Conservation (phyloP, 2,113 vertebrate genomes). For the Istiophorus platypterus region DNA sequence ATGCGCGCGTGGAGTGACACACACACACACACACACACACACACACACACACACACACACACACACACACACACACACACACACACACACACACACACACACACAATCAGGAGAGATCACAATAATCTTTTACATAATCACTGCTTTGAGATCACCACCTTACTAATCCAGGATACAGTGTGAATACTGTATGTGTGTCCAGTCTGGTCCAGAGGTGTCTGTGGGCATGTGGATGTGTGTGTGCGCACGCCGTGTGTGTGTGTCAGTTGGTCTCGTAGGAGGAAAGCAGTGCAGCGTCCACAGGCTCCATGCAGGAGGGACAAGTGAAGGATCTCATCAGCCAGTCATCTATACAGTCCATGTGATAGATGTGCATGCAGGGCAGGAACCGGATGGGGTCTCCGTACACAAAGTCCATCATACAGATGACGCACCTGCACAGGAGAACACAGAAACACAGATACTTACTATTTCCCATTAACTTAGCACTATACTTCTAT, state of each 20-base stretch:
- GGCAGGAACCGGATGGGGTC: constrained; percentile 99
- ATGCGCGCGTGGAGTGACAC: not conserved
- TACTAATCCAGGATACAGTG: constrained; percentile 68
- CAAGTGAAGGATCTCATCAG: constrained; percentile 99
- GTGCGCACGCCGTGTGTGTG: no score
- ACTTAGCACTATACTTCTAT: not conserved
- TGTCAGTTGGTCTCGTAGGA: constrained; percentile 98
- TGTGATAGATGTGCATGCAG: constrained; percentile 99
- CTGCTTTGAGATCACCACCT: constrained; percentile 35
- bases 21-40: not conserved
- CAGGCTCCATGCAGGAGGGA: constrained; percentile 99
- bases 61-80: not conserved
- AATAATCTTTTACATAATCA: constrained; percentile 23
- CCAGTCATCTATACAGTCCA: constrained; percentile 99
- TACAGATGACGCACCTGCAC: constrained; percentile 97
- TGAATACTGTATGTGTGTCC: constrained; percentile 42
- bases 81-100: constrained; percentile 10
- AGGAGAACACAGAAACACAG: constrained; percentile 1
- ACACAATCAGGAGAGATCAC: constrained; percentile 24
- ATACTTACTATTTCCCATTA: not conserved
- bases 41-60: constrained; percentile 12
- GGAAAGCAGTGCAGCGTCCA: constrained; percentile 96
- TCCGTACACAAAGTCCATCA: constrained; percentile 99
- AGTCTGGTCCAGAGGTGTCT: constrained; percentile 27
- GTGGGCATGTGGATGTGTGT: not conserved